Base-by-base conservation (phyloP, 1,140 invertebrate species). In the Macrocentrus cingulum region DNA sequence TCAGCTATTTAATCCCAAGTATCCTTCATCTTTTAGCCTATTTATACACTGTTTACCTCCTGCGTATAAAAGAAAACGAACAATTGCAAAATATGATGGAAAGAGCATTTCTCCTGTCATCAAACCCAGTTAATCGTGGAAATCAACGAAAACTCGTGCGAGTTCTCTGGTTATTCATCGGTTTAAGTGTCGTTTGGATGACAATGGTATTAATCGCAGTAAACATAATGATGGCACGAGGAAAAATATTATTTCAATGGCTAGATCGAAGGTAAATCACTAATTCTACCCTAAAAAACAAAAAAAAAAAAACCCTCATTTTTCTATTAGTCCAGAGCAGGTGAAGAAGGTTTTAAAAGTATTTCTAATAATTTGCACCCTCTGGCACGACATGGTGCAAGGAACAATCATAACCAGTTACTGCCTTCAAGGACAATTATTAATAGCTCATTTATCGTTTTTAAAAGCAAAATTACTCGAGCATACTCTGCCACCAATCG, bases 81-180 rank as follows among this genome's bases (percentile, higher is more conserved):
- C 90, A 94, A 62, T 74, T 95, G 23, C 91, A 92, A 70, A 91
- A 91, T 76, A 78, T 95, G n/a, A 93, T 95, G 86, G 92, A 95
- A 76, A 85, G 91, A 64, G 91, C 92, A 7, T 88, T 88, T 69
- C 65, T 88, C 15, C 64, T 86, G n/a, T 88, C 86, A 1, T 86
- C 86, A 0, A 85, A 85, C 74, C 76, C 84, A 1, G 82, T 83
- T 1, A 83, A 87, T 74, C 81, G 83, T n/a, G 83, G 83, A 6
- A 85, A 83, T 67, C 88, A 90, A 19, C 86, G 82, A 55, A 82
- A 82, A 23, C 73, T 91, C 8, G 82, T 90, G 11, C 81, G 81
- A 62, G 86, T 84, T 64, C 66, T 91, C 0, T 91, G 89, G 88
- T 66, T 88, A 13, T 89, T 89, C 60, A 84, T 91, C 61, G 81